Evolutionary conservation across 2,797 vertebrate genomes (phyloP), one percentile per base, ranked within the genome.

Genomic region (Leptatherina wallacei): DNA sequence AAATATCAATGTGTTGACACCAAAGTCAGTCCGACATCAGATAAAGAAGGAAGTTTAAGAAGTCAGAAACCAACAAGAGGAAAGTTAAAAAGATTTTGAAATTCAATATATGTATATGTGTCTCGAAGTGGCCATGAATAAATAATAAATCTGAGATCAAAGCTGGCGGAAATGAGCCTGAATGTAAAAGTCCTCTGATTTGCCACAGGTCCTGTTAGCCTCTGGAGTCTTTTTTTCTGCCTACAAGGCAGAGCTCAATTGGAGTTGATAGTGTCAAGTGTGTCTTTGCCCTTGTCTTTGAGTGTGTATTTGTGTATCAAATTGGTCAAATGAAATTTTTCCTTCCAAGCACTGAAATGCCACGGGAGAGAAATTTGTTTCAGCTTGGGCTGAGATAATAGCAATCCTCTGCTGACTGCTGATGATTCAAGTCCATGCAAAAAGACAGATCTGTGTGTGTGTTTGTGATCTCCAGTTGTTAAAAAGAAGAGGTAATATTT

Each of bases 261-360:
- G 40, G 49, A 75, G 57, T 78, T 80, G 80, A 83, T 68, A 29
- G 58, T 55, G 66, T 74, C 27, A 64, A 49, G 14, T 47, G 61
- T 32, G 42, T 13, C 12, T 58, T 9, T 4, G 6, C 3, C 24
- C 64, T 62, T 56, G 33, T 61, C 9, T 44, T 29, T 71, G 27
- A 42, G 61, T 69, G 64, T 42, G 29, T 24, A 24, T 58, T 42
- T 18, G 30, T 56, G 52, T 59, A 63, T 84, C 81, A 75, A 69
- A 81, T 73, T 71, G 81, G 80, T 82, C 78, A 81, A 81, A 86
- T 57, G 9, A 84, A 81, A 69, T 83, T 73, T 80, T 36, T 82
- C 68, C 72, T 85, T 80, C 77, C 69, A 68, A 85, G 79, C 78
- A 29, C 10, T 73, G 83, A 90, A 89, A 90, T 92, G 88, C 89